Conservation (phyloP, 92 coral and sea anemone genomes). For the Metridium senile region DNA sequence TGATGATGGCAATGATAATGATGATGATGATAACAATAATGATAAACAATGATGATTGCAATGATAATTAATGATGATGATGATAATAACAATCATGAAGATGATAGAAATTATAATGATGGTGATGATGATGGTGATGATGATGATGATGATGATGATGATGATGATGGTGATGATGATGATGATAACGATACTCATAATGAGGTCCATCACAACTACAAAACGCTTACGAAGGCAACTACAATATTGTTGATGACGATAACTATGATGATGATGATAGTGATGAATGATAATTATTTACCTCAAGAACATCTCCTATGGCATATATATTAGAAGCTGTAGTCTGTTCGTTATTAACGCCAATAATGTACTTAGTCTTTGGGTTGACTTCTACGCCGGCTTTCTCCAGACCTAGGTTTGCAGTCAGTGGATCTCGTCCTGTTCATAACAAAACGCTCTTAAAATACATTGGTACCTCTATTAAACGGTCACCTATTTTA, state of each 20-base stretch:
- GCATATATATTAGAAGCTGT: constrained; percentile 78
- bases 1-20: not conserved
- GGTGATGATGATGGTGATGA: not conserved
- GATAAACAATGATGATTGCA: too few species aligned
- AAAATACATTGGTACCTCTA: too few species aligned
- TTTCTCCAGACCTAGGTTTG: constrained; percentile 66
- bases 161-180: not conserved
- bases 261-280: not conserved
- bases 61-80: too few species aligned
- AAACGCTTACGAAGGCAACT: not conserved
- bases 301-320: constrained; percentile 92
- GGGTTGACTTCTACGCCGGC: constrained; percentile 80
- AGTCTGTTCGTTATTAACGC: constrained; percentile 69
- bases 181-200: not conserved
- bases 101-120: too few species aligned
- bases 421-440: constrained; percentile 93
- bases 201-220: not conserved
- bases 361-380: constrained; percentile 62
- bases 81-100: too few species aligned
- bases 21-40: not conserved
- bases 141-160: not conserved
- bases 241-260: not conserved
- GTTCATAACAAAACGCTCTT: too few species aligned
- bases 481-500: too few species aligned
- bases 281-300: not conserved